Evolutionary conservation across 2,797 vertebrate species (phyloP), one percentile per base, ranked within the genome.

Genomic region (Coendou prehensilis): DNA sequence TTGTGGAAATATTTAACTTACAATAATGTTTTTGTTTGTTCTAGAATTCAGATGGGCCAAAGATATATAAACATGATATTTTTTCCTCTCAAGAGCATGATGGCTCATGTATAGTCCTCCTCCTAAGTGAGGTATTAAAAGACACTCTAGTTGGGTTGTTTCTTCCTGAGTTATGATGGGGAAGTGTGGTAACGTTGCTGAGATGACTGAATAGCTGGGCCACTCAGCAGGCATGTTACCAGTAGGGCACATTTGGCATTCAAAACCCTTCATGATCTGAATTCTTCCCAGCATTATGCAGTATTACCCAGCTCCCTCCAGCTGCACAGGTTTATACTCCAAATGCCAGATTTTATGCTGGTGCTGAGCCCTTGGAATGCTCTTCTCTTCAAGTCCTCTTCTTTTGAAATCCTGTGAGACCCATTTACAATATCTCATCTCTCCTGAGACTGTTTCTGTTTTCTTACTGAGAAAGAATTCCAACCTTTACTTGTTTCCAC

Each of bases 21-120:
- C 1, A 22, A 5, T 4, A 33, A 54, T 76, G n/a, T 37, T 88
- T 91, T 28, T n/a, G 7, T 85, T 82, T 69, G 45, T 83, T 87
- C 87, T 89, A 67, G 50, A 76, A 91, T 67, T 91, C 71, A 59
- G 30, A 81, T 84, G 30, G 78, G 41, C 93, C 63, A 73, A 59
- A 67, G 6, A 18, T 50, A 23, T 81, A 80, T 28, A 86, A 89
- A 50, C 30, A 63, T 9, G 28, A 26, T 71, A 67, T 47, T 67
- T 59, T 92, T 33, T 18, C 37, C 45, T 92, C 52, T 26, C n/a
- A 82, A 84, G 37, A 57, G 18, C 82, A 75, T 67, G 50, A 20
- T 26, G 56, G 18, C 76, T 95, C 6, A 9, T 14, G 82, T 61
- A 52, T 3, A 83, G 52, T 11, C n/a, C 11, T 76, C 23, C 28